These are phyloP conservation scores for Nomada flava DNA, from an alignment of 2,888 invertebrate species.

Conservation along the genomic window DNA sequence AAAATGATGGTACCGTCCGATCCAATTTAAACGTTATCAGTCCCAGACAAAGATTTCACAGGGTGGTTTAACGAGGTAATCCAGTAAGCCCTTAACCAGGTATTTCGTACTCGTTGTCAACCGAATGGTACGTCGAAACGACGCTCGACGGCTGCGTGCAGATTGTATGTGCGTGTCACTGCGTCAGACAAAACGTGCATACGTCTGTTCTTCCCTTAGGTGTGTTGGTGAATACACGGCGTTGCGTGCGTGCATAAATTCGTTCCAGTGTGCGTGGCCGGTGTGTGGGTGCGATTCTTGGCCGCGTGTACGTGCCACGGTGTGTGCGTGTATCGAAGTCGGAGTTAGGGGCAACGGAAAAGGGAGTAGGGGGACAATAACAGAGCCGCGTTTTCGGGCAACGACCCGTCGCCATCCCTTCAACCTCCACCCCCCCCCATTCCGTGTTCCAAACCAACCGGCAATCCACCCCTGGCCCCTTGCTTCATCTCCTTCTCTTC, in stretches of 20 bases:
- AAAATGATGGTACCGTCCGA: background rate
- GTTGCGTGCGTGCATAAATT: slow-evolving; percentile 66
- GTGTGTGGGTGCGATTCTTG: slow-evolving; percentile 55
- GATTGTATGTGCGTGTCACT: slow-evolving; percentile 53
- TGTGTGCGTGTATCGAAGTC: slow-evolving; percentile 72
- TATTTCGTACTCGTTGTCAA: slow-evolving; percentile 58
- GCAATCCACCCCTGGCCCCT: slow-evolving; percentile 60
- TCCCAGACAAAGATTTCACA: background rate
- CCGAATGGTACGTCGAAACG: slow-evolving; percentile 57
- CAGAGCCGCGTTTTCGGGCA: slow-evolving; percentile 83
- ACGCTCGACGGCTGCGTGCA: slow-evolving; percentile 50
- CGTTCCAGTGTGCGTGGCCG: slow-evolving; percentile 52
- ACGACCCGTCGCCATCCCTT: slow-evolving; percentile 83
- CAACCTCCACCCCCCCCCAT: slow-evolving; percentile 70
- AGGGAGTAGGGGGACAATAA: slow-evolving; percentile 80
- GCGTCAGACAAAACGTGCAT: slow-evolving; percentile 50
- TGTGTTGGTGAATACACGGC: slow-evolving; percentile 61
- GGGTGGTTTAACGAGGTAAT: slow-evolving; percentile 25
- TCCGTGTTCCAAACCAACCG: slow-evolving; percentile 71
- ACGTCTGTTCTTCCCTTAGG: slow-evolving; percentile 31
- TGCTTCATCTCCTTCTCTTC: slow-evolving; percentile 54
- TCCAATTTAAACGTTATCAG: slow-evolving; percentile 10
- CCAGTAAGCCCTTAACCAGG: slow-evolving; percentile 28
- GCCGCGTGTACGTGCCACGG: slow-evolving; percentile 61
- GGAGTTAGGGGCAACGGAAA: slow-evolving; percentile 71